phyloP scores from a whole-genome alignment of 1,140 invertebrate genomes.

The Drosophila ambigua region DNA sequence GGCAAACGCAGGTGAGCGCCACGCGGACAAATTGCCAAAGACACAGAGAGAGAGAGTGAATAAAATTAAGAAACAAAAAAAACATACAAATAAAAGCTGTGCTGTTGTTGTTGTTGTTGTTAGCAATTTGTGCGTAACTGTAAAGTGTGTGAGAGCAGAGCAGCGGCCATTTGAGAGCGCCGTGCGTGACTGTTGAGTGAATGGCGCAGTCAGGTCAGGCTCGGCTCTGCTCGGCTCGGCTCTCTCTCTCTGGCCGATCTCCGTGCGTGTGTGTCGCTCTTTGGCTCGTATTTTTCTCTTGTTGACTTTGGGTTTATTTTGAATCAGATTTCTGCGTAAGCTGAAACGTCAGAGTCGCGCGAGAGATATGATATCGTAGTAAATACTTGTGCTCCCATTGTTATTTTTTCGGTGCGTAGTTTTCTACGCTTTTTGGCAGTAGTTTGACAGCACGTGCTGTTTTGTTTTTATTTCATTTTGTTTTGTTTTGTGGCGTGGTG shows the following conservation, averaged over 20 bases:
- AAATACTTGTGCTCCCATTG: slow-evolving; percentile 46
- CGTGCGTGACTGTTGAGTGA: slow-evolving; percentile 34
- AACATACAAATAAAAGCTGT: slow-evolving; percentile 46
- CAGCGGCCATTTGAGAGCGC: neutral
- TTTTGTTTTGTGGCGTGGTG: too few relatives aligned
- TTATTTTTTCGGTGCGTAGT: slow-evolving; percentile 38
- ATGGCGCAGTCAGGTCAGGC: slow-evolving; percentile 49
- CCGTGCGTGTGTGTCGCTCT: slow-evolving; percentile 20
- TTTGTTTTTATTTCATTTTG: too few relatives aligned
- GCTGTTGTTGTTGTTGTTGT: neutral
- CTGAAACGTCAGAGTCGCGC: slow-evolving; percentile 43
- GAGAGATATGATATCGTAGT: slow-evolving; percentile 34
- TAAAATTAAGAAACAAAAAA: slow-evolving; percentile 25
- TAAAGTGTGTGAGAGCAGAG: slow-evolving; percentile 65
- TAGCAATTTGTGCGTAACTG: slow-evolving; percentile 67
- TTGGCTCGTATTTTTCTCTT: slow-evolving; percentile 23
- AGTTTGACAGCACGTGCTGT: neutral
- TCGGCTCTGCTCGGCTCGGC: slow-evolving; percentile 8
- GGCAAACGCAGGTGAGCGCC: slow-evolving; percentile 38
- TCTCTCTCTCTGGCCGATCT: slow-evolving; percentile 57
- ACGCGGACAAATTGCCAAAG: slow-evolving; percentile 50
- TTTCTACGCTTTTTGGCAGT: slow-evolving; percentile 27
- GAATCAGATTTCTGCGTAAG: slow-evolving; percentile 43
- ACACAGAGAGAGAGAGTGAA: slow-evolving; percentile 44
- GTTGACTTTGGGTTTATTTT: slow-evolving; percentile 73